Base-by-base conservation (phyloP, 2,113 vertebrate genomes). In the Microcebus jonahi region DNA sequence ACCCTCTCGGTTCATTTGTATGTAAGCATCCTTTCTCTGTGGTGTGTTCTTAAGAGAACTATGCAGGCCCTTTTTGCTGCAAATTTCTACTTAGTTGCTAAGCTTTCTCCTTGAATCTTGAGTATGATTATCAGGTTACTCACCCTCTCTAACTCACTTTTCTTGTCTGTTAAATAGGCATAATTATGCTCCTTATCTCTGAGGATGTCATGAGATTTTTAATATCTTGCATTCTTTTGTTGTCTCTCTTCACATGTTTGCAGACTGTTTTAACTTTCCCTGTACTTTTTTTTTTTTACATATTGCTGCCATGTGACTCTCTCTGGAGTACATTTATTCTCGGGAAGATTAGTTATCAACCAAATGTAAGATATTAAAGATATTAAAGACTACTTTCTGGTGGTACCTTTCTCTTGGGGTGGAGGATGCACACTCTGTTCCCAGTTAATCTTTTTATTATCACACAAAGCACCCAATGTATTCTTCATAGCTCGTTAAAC, bases 31-130 rank as follows among this genome's bases (percentile, higher is more conserved):
- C 0, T 87, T 13, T 87, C n/a, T 95, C 50, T 88, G 48, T 77
- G 67, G 10, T 61, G 8, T 68, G 20, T 79, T 92, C 61, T 88
- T 80, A 77, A 90, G 48, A 73, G 57, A 87, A 59, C 2, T 61
- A 77, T 76, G 6, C 17, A 76, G 68, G 1, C 14, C 8, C 5
- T 65, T 68, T 80, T 18, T 18, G 1, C 27, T 84, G 39, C 4
- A 85, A 67, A 67, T 71, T 61, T 90, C 70, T 85, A 42, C 63
- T 91, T 92, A 70, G 50, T 34, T 84, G 42, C 31, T 77, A 87
- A 92, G 3, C 57, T 83, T 96, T 92, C 68, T 84, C 36, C 36
- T 84, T 95, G 80, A 34, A 50, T 81, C 27, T 42, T 81, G 71
- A 85, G 17, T 88, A 5, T 91, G 75, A 39, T 55, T 31, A 1